Conservation (phyloP, 2,797 vertebrate genomes). For the Melanotaenia maccullochi region DNA sequence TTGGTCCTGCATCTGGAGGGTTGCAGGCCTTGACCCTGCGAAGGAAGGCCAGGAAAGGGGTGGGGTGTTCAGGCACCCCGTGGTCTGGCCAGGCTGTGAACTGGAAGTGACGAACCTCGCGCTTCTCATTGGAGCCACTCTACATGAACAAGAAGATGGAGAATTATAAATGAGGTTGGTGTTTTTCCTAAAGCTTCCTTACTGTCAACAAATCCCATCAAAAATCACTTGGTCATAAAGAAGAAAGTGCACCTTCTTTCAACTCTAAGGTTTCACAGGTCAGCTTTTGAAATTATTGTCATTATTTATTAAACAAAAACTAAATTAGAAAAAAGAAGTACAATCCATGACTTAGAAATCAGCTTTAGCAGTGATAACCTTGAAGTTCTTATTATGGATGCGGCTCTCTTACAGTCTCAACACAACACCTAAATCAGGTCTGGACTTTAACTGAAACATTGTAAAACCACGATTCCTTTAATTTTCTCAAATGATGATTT, state of each 20-base stretch:
- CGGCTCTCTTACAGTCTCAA: not conserved
- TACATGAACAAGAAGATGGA: conserved; percentile 56
- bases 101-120: conserved; percentile 98
- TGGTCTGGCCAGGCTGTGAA: conserved; percentile 99
- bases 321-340: not conserved
- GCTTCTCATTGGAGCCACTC: conserved; percentile 97
- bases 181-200: not conserved
- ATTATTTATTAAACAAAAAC: not conserved
- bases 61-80: conserved; percentile 96
- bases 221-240: not conserved
- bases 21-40: conserved; percentile 97
- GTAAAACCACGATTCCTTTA: not conserved
- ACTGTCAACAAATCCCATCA: conserved; percentile 5
- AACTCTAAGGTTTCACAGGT: not conserved
- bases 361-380: too few species aligned
- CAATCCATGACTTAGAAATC: not conserved
- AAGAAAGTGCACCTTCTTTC: not conserved
- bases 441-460: not conserved
- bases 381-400: not conserved
- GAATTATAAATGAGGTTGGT: conserved; percentile 4
- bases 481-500: not conserved
- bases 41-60: conserved; percentile 96
- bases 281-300: not conserved
- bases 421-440: not conserved
- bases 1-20: conserved; percentile 95